These are phyloP conservation scores for Heliconius eleuchia DNA, from an alignment of 1,140 invertebrate species.

Conservation along the genomic window DNA sequence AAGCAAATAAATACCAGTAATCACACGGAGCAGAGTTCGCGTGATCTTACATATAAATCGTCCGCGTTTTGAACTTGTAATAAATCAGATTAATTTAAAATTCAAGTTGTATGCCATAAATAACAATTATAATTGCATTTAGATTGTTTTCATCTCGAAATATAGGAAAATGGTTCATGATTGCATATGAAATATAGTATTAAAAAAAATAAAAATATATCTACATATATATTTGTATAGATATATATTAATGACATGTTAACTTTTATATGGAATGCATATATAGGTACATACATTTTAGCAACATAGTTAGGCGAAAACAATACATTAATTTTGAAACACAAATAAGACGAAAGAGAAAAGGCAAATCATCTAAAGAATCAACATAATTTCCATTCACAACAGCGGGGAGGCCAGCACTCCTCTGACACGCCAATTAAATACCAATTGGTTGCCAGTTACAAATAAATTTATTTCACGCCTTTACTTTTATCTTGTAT, in stretches of 20 bases:
- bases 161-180: background rate
- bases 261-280: background rate
- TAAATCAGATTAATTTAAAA: conserved; percentile 36
- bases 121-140: conserved; percentile 19
- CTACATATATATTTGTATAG: background rate
- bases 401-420: conserved; percentile 45
- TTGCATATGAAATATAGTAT: background rate
- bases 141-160: background rate
- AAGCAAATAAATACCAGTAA: conserved; percentile 25
- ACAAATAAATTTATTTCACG: conserved; percentile 75
- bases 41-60: conserved; percentile 34
- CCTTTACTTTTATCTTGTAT: conserved; percentile 73
- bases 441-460: conserved; percentile 65
- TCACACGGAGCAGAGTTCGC: conserved; percentile 30
- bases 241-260: background rate
- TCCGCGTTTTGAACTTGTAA: conserved; percentile 34
- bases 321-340: conserved; percentile 25
- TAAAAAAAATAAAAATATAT: background rate
- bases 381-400: conserved; percentile 52
- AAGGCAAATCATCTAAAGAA: conserved; percentile 46
- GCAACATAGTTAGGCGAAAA: background rate
- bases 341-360: conserved; percentile 36
- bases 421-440: conserved; percentile 69
- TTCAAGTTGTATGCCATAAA: conserved; percentile 10
- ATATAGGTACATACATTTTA: background rate